A percentile compares a stretch with the other conserved stretches of the same genome.
Evolutionary conservation across 2,888 invertebrate genomes (phyloP).

Genomic region (Apoderus coryli): DNA sequence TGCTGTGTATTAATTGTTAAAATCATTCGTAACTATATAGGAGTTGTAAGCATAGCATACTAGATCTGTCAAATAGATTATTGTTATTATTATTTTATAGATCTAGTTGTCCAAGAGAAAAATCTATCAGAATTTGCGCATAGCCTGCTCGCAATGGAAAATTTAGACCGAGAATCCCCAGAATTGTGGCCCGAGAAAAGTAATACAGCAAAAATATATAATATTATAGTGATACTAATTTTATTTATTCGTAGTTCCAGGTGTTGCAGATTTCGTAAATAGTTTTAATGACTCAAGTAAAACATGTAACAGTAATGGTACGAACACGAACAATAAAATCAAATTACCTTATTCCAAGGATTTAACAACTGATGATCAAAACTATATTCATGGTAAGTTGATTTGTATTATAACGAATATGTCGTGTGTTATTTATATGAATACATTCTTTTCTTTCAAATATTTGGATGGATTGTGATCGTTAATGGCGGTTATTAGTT

Average conservation of each 20-base stretch:
- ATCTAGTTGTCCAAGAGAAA: slow-evolving; percentile 19
- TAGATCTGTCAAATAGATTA: slow-evolving; percentile 18
- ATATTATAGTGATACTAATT: slow-evolving; percentile 5
- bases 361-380: slow-evolving; percentile 58
- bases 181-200: slow-evolving; percentile 95
- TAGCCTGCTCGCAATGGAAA: slow-evolving; percentile 75
- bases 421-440: too few relatives aligned
- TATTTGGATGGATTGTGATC: too few relatives aligned
- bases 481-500: too few relatives aligned
- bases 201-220: too few relatives aligned
- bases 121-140: slow-evolving; percentile 41
- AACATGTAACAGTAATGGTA: too few relatives aligned
- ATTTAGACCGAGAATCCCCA: slow-evolving; percentile 85
- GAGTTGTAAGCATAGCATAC: too few relatives aligned
- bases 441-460: too few relatives aligned
- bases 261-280: slow-evolving; percentile 71
- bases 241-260: slow-evolving; percentile 58
- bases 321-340: too few relatives aligned
- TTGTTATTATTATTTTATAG: slow-evolving; percentile 16
- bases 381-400: slow-evolving; percentile 62
- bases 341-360: slow-evolving; percentile 52
- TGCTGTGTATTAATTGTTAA: too few relatives aligned
- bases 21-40: too few relatives aligned
- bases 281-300: slow-evolving; percentile 30
- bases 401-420: too few relatives aligned